Evolutionary conservation across 2,113 vertebrate genomes (phyloP), one percentile per base, ranked within the genome.

Genomic region (Rhinopithecus roxellana): DNA sequence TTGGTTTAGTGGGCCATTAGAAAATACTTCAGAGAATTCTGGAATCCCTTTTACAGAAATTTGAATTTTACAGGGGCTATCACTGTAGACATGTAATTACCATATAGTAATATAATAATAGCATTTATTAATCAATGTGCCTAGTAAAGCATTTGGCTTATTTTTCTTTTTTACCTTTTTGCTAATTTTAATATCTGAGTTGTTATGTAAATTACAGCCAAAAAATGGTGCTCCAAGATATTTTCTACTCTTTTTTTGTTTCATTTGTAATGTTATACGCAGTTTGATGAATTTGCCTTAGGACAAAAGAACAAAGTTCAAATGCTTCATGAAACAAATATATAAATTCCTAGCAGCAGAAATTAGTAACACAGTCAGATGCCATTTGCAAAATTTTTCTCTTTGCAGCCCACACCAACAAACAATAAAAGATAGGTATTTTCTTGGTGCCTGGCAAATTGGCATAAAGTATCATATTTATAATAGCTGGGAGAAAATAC

Each of bases 231-330:
- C 23, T 18, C 3, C 20, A 70, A 90, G 30, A 38, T 50, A 95
- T 67, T 59, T 52, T 88, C 20, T 45, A 67, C 12, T 45, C 40
- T 43, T 93, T 57, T 3, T 88, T 89, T 84, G 8, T 87, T 89
- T 89, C 9, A 82, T 96, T 89, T 74, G n/a, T 25, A 89, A 85
- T 52, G 2, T 74, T 85, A 59, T 64, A 16, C 25, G 6, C 5
- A 74, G n/a, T 91, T 78, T 74, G 52, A 89, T 81, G 78, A 48
- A 89, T 79, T 89, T 92, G n/a, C 25, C 22, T 86, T 55, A 83
- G 20, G 69, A 82, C 25, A 94, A 85, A 81, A 78, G 50, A 89
- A 43, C 40, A 90, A 83, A 69, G 20, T 70, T 83, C 30, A 72
- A 92, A 83, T 59, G 10, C 32, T 87, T 75, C 35, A 86, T 85